Evolutionary conservation across 37 sponge, comb jelly and placozoan species (phyloP).

Genomic region (Lycopodina hypogea): DNA sequence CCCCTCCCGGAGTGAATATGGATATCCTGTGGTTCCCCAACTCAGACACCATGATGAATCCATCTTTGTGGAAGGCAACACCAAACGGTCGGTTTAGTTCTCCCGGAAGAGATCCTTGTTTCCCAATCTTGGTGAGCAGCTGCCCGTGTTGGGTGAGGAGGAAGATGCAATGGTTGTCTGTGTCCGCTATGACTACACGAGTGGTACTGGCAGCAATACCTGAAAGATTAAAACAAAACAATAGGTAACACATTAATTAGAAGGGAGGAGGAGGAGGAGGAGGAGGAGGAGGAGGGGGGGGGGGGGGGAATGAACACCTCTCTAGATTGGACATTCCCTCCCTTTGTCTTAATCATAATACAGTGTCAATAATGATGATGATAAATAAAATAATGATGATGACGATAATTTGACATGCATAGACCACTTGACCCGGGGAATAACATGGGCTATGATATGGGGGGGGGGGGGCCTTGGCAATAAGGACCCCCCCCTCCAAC

Average conservation of each 20-base stretch:
- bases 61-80: constrained; percentile 34
- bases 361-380: too few relatives aligned
- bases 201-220: constrained; percentile 27
- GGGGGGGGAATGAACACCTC: too few relatives aligned
- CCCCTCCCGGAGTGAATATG: constrained; percentile 19
- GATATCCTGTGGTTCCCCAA: constrained; percentile 53
- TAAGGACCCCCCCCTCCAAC: too few relatives aligned
- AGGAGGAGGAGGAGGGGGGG: too few relatives aligned
- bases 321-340: too few relatives aligned
- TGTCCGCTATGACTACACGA: constrained; percentile 29
- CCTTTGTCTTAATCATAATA: too few relatives aligned
- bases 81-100: constrained; percentile 37
- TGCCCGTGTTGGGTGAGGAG: constrained; percentile 20
- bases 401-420: too few relatives aligned
- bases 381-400: too few relatives aligned
- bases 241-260: background rate
- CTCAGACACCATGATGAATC: constrained; percentile 39
- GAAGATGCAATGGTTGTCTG: constrained; percentile 34
- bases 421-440: too few relatives aligned
- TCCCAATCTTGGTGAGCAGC: constrained; percentile 10
- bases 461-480: too few relatives aligned
- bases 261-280: too few relatives aligned
- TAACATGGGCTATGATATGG: too few relatives aligned
- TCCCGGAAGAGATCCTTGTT: constrained; percentile 17
- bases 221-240: background rate